Evolutionary conservation across 2,113 vertebrate species (phyloP).

Genomic region (Myotis davidii): DNA sequence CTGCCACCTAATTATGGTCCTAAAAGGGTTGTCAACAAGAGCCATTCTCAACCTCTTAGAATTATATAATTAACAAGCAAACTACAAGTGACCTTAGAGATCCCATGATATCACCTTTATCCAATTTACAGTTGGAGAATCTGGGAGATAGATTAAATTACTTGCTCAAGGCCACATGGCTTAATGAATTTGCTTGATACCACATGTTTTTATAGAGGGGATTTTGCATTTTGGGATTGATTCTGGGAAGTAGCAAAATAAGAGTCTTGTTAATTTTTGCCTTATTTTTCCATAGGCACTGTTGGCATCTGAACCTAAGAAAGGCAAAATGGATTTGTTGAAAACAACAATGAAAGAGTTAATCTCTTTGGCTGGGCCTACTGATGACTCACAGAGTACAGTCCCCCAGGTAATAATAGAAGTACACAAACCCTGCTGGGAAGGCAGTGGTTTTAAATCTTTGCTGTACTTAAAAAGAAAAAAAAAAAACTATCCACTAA

Average conservation of each 20-base stretch:
- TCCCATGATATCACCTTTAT: not conserved
- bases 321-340: conserved; percentile 91
- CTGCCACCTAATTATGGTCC: not conserved
- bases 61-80: not conserved
- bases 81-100: not conserved
- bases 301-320: conserved; percentile 95
- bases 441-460: not conserved
- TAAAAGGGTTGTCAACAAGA: not conserved
- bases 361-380: conserved; percentile 88
- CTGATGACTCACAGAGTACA: conserved; percentile 81
- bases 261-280: conserved; percentile 13
- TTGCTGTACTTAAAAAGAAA: not conserved
- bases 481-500: not conserved
- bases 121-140: not conserved
- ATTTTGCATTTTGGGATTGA: conserved; percentile 32
- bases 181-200: not conserved
- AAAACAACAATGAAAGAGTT: conserved; percentile 95
- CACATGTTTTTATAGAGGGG: not conserved
- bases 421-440: not conserved
- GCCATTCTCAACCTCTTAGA: not conserved
- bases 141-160: not conserved
- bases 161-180: not conserved
- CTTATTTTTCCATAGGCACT: conserved; percentile 87
- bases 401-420: conserved; percentile 92
- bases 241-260: not conserved